Base-by-base conservation (phyloP, 2,797 vertebrate species). In the Melanotaenia nigrans region DNA sequence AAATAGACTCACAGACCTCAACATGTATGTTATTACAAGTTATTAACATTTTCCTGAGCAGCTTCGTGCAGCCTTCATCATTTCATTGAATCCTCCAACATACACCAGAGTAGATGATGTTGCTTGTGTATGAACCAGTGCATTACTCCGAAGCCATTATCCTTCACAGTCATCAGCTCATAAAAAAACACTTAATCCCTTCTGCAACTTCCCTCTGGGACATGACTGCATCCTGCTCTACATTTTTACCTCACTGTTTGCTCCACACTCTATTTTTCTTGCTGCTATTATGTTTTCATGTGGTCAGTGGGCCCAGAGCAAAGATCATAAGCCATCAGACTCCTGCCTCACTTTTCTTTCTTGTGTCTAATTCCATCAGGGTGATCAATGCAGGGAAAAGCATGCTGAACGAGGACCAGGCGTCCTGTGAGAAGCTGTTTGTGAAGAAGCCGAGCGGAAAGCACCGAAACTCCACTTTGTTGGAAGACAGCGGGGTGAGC, bases 351-450 rank as follows among this genome's bases (percentile, higher is more conserved):
- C 65, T 55, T 61, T 64, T 53, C 54, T 32, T 24, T 20, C 14
- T 47, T n/a, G 0, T 67, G 33, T 77, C 22, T 69, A 20, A 68
- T 57, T 78, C 79, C 67, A 11, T 55, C 93, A 99, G 98, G 92
- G 97, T 98, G 88, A 98, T 99, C 89, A 99, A 99, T 35, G 97
- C 97, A 0, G 98, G 98, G 66, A 99, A 99, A 93, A 99, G 98
- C 92, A 96, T 96, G 90, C 95, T 99, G 91, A 99, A 99, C 1
- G 98, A 99, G 89, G 98, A 99, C 92, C 98, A 99, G 94, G 98
- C 97, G 0, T 96, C 95, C 18, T 98, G 96, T 18, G 96, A 99
- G 86, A 95, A 96, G 77, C 91, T 99, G 79, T 95, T 94, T 56
- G 95, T 99, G 91, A 97, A 93, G 91, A 95, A 90, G 87, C 93